Conservation (phyloP, 2,113 vertebrate genomes). For the Protobothrops mucrosquamatus region DNA sequence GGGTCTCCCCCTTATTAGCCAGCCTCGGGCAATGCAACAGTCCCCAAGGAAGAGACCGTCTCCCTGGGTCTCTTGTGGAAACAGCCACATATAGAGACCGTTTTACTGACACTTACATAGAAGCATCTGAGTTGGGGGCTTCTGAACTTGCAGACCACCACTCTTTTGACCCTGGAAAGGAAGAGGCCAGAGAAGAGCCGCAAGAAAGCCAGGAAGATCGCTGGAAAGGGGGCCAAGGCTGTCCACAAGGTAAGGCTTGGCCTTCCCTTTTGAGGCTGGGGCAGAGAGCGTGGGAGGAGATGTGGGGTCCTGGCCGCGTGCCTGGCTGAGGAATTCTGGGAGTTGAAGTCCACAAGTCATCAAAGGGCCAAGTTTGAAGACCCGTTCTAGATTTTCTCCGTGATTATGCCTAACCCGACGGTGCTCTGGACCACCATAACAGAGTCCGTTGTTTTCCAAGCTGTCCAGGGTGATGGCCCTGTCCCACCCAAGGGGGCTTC, state of each 20-base stretch:
- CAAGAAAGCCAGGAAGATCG: not conserved
- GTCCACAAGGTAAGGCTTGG: too few relatives aligned
- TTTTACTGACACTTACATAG: not conserved
- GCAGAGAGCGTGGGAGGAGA: not conserved
- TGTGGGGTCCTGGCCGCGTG: not conserved
- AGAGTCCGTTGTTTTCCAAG: not conserved
- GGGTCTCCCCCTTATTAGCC: not conserved
- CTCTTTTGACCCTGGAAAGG: not conserved
- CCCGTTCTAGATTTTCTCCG: not conserved
- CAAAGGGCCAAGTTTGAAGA: too few relatives aligned
- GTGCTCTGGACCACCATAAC: not conserved
- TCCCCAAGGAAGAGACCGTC: not conserved
- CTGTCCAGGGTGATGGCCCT: not conserved
- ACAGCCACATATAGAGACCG: accelerated
- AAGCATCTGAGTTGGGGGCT: not conserved
- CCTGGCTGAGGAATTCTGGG: too few relatives aligned
- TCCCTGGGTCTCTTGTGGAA: not conserved
- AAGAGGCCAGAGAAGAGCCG: not conserved
- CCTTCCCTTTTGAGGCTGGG: not conserved
- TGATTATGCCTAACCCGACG: not conserved
- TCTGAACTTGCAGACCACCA: not conserved
- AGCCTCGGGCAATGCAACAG: not conserved
- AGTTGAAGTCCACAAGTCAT: too few relatives aligned
- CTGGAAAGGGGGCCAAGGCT: not conserved
- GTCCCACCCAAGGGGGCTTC: not conserved